Conservation (phyloP, 1,140 invertebrate genomes). For the Carposina sasakii region DNA sequence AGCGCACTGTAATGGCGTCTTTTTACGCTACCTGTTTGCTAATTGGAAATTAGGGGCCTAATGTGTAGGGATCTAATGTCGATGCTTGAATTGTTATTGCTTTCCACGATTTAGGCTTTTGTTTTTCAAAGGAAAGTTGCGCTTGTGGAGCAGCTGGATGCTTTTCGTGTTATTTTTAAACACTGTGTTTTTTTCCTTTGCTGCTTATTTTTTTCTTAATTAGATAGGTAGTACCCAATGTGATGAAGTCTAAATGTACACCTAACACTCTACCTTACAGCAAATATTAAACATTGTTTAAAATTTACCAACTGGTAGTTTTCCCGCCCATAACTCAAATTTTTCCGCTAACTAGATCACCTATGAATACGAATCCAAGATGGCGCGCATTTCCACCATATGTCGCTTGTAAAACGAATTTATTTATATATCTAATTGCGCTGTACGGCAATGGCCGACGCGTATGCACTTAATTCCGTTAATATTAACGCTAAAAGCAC, state of each 20-base stretch:
- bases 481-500: conserved; percentile 53
- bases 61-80: conserved; percentile 54
- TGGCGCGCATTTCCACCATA: conserved; percentile 55
- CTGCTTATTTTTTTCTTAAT: neutral
- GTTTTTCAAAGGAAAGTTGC: conserved; percentile 45
- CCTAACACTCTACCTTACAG: neutral
- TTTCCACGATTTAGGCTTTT: conserved; percentile 51
- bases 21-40: conserved; percentile 70
- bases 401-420: conserved; percentile 60
- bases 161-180: conserved; percentile 5
- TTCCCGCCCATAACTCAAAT: no score
- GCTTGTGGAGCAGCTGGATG: conserved; percentile 15
- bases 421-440: conserved; percentile 60
- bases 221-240: neutral
- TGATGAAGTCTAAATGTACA: neutral
- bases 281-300: conserved; percentile 27
- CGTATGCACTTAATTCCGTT: conserved; percentile 57
- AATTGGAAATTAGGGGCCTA: conserved; percentile 65
- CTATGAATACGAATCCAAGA: conserved; percentile 53
- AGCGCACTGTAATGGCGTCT: conserved; percentile 53
- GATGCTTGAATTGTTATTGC: conserved; percentile 52
- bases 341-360: conserved; percentile 55
- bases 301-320: conserved; percentile 36
- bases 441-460: conserved; percentile 43
- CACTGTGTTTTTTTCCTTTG: neutral